phyloP scores from a whole-genome alignment of 2,113 vertebrate genomes.

The Brachyhypopomus gauderio region DNA sequence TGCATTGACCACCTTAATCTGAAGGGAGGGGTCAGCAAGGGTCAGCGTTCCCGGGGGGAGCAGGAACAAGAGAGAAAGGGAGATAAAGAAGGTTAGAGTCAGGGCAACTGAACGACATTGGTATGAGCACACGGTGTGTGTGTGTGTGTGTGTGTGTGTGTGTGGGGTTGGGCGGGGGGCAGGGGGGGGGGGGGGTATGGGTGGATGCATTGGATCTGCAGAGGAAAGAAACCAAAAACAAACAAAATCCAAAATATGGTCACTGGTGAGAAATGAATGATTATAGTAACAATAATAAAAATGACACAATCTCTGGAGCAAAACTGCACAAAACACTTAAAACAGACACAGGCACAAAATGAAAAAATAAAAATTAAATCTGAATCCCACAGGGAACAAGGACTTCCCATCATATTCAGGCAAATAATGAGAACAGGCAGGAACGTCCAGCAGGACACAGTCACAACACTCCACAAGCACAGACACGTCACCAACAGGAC shows the following conservation, averaged over 20 bases:
- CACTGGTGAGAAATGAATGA: conserved; percentile 52
- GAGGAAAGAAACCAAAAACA: conserved; percentile 48
- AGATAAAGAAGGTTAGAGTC: conserved; percentile 46
- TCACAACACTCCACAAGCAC: conserved; percentile 20
- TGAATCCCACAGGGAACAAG: neutral
- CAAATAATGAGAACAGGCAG: conserved; percentile 14
- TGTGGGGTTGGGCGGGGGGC: neutral
- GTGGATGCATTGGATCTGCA: conserved; percentile 42
- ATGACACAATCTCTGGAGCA: conserved; percentile 56
- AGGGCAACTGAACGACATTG: neutral
- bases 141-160: neutral
- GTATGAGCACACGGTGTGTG: neutral
- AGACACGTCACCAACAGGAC: conserved; percentile 1
- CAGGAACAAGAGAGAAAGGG: conserved; percentile 44
- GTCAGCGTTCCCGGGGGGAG: conserved; percentile 44
- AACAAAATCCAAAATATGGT: conserved; percentile 23
- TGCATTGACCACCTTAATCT: conserved; percentile 98
- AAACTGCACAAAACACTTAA: conserved; percentile 49
- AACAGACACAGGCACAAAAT: conserved; percentile 49
- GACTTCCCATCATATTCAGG: neutral
- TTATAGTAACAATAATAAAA: no score
- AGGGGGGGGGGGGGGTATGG: conserved; percentile 1
- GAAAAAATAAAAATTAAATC: conserved; percentile 43
- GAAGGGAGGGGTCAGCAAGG: conserved; percentile 32
- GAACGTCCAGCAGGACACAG: neutral